Base-by-base conservation (phyloP, 2,888 invertebrate genomes). In the Notodonta ziczac region DNA sequence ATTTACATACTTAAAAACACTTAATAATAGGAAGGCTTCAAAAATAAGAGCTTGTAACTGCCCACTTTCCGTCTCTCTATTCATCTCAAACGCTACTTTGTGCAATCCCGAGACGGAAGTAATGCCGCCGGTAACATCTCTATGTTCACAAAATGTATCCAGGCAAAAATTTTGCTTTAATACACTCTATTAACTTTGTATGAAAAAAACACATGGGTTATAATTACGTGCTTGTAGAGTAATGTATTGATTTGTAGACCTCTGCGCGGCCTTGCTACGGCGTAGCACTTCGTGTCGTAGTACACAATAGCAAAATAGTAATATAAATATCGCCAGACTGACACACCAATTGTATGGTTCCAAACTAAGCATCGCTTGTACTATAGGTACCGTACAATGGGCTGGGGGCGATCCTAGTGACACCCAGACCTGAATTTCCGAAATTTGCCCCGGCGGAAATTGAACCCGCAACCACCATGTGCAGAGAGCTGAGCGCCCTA, bases 201-300 rank as follows among this genome's bases (percentile, higher is more conserved):
- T 24, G 24, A 44, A 44, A 13, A 44, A 44, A 44, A 0, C 13
- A 44, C 24, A 24, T 2, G 24, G 24, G 24, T 24, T 2, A 24
- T 24, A 24, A 24, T 24, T 24, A 44, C 1, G 9, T 44, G 44
- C 10, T 16, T 4, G 50, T 50, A 0, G 50, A 9, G 14, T 50
- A 50, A 8, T 4, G 16, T 13, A 44, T 4, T 50, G 8, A 52
- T 52, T 52, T 52, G 32, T 32, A 35, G 54, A 24, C 35, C 35
- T 35, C 13, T 13, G 6, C 32, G 35, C 53, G 51, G 35, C 10
- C 54, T 13, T 56, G 67, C 76, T 72, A 74, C 76, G 74, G 46
- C 76, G 76, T 76, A 76, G 74, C 73, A 60, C 52, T 65, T 73
- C 71, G 80, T 80, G 80, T 77, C 72, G 59, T 24, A n/a, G 42